Conservation (phyloP, 2,797 vertebrate species). For the Xiphophorus birchmanni region DNA sequence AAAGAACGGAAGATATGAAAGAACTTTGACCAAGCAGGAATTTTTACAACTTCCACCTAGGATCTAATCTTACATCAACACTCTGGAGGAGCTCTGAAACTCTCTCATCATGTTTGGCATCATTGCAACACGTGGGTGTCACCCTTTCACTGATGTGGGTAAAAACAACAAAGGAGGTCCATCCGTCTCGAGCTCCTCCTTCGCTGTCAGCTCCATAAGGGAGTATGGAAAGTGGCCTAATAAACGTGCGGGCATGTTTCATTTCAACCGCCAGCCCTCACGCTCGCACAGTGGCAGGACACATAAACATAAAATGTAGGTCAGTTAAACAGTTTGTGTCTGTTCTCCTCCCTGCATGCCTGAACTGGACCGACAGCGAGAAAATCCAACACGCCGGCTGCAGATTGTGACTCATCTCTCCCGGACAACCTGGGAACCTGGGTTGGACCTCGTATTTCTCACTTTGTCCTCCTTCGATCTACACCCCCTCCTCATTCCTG, state of each 20-base stretch:
- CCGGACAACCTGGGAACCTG: constrained; percentile 59
- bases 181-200: constrained; percentile 42
- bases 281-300: constrained; percentile 49
- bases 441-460: constrained; percentile 28
- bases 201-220: constrained; percentile 55
- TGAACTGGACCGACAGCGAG: constrained; percentile 62
- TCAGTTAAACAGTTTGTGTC: constrained; percentile 74
- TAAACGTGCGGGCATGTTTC: constrained; percentile 65
- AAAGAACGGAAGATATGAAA: not conserved
- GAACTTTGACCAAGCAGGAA: not conserved
- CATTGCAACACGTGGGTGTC: constrained; percentile 33
- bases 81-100: not conserved
- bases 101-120: constrained; percentile 32
- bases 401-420: constrained; percentile 71
- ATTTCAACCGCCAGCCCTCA: constrained; percentile 60
- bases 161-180: constrained; percentile 44
- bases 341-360: constrained; percentile 54
- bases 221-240: constrained; percentile 47
- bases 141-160: constrained; percentile 33
- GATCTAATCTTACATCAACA: constrained; percentile 6
- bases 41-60: not conserved
- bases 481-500: constrained; percentile 28
- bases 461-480: not conserved
- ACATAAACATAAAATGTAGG: constrained; percentile 72
- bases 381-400: constrained; percentile 72